Percentiles rank a stretch among this genome's conserved stretches.
Evolutionary conservation across 2,888 invertebrate species (phyloP).

Genomic region (Azorinus chamasolen): DNA sequence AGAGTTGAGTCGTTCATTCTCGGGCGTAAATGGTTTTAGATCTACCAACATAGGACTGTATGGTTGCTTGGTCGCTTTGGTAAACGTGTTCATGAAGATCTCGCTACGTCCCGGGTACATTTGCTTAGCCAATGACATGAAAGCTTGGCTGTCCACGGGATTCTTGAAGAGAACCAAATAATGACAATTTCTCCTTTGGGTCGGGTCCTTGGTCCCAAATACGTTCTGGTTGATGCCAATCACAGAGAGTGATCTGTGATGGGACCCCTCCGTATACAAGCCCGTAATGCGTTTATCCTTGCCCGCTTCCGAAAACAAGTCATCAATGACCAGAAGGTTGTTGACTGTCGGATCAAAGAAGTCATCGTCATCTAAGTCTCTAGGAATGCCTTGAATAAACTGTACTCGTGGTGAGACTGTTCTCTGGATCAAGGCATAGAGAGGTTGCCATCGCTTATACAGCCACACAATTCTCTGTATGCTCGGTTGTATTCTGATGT

Average conservation of each 20-base stretch:
- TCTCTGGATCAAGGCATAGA: slow-evolving; percentile 29
- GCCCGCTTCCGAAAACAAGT: slow-evolving; percentile 32
- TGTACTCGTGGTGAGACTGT: slow-evolving; percentile 41
- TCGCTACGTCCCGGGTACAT: slow-evolving; percentile 47
- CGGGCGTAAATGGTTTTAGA: too few species aligned
- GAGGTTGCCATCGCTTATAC: slow-evolving; percentile 54
- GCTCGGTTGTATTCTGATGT: slow-evolving; percentile 19
- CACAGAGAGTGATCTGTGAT: slow-evolving; percentile 50
- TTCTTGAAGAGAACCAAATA: slow-evolving; percentile 26
- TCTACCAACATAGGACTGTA: slow-evolving; percentile 28
- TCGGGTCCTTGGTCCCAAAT: slow-evolving; percentile 24
- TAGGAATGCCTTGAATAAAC: slow-evolving; percentile 52
- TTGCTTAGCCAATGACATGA: slow-evolving; percentile 20
- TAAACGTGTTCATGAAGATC: slow-evolving; percentile 21
- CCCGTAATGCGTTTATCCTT: too few species aligned
- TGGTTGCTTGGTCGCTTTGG: slow-evolving; percentile 26
- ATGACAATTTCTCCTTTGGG: slow-evolving; percentile 30
- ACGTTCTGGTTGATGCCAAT: slow-evolving; percentile 28
- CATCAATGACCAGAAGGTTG: slow-evolving; percentile 51
- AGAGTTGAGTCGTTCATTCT: too few species aligned
- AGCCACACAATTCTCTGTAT: slow-evolving; percentile 58
- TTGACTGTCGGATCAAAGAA: slow-evolving; percentile 42
- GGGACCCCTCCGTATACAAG: slow-evolving; percentile 58
- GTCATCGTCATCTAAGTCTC: slow-evolving; percentile 39
- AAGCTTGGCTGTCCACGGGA: slow-evolving; percentile 10